Percentiles rank a stretch among this genome's conserved stretches.
Conservation (phyloP, 1,140 invertebrate genomes). For the Triops cancriformis region DNA sequence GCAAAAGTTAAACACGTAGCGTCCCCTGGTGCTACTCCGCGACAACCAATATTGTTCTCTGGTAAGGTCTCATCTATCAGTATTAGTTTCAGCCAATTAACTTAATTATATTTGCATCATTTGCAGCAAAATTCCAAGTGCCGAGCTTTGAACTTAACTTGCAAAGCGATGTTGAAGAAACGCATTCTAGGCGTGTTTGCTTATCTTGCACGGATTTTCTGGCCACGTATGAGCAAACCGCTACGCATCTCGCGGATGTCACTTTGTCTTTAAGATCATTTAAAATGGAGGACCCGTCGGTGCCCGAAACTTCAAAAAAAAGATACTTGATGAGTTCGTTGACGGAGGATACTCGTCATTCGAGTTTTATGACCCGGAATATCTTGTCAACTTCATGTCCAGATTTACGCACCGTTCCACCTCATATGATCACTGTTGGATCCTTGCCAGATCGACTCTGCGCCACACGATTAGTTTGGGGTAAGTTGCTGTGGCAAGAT, state of each 20-base stretch:
- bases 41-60: not conserved
- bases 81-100: not conserved
- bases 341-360: constrained; percentile 15
- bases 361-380: constrained; percentile 3
- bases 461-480: constrained; percentile 21
- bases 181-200: constrained; percentile 57
- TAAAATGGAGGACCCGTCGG: constrained; percentile 43
- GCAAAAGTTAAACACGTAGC: not conserved
- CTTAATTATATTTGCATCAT: constrained; percentile 20
- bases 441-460: constrained; percentile 63
- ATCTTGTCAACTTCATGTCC: constrained; percentile 72
- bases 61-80: not conserved
- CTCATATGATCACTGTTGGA: constrained; percentile 33
- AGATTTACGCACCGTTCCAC: constrained; percentile 45
- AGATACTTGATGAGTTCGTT: constrained; percentile 39
- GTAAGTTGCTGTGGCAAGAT: not conserved
- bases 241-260: constrained; percentile 55
- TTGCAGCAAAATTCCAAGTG: constrained; percentile 37
- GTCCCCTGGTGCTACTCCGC: not conserved
- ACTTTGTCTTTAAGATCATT: constrained; percentile 44
- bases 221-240: constrained; percentile 59
- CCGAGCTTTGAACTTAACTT: constrained; percentile 36
- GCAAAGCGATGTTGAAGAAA: constrained; percentile 35
- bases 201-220: constrained; percentile 72
- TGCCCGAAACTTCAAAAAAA: constrained; percentile 37